These are phyloP conservation scores for Triops longicaudatus DNA, from an alignment of 1,140 invertebrate species.

Conservation along the genomic window DNA sequence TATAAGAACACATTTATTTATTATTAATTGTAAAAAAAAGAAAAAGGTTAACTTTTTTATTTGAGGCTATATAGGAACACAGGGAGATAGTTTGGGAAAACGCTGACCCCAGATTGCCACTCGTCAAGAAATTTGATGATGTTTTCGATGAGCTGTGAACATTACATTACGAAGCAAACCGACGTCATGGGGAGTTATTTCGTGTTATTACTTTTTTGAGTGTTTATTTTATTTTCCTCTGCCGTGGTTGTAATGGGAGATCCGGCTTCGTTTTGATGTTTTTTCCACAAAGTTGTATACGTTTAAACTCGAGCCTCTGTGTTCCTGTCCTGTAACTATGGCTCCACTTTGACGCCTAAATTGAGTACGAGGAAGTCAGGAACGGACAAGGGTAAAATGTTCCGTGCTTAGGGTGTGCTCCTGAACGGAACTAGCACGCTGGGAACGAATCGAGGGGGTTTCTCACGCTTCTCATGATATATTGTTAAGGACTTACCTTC, in stretches of 20 bases:
- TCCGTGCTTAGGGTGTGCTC: constrained; percentile 5
- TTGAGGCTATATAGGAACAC: not conserved
- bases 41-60: not conserved
- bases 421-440: constrained; percentile 9
- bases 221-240: not conserved
- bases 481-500: not conserved
- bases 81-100: not conserved
- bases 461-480: not conserved
- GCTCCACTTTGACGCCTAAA: not conserved
- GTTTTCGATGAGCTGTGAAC: not conserved
- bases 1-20: too few species aligned
- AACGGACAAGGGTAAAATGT: not conserved
- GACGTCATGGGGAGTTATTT: not conserved
- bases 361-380: not conserved
- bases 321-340: not conserved
- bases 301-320: not conserved
- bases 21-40: too few species aligned
- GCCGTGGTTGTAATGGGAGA: not conserved
- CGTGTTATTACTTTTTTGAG: not conserved
- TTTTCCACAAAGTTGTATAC: not conserved
- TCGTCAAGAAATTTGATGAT: not conserved
- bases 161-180: not conserved
- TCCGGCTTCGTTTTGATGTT: not conserved
- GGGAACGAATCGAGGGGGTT: not conserved
- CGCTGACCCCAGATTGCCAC: not conserved